Percentiles rank a stretch among this genome's conserved stretches.
phyloP scores from a whole-genome alignment of 2,113 vertebrate genomes.

The Hypomesus transpacificus region DNA sequence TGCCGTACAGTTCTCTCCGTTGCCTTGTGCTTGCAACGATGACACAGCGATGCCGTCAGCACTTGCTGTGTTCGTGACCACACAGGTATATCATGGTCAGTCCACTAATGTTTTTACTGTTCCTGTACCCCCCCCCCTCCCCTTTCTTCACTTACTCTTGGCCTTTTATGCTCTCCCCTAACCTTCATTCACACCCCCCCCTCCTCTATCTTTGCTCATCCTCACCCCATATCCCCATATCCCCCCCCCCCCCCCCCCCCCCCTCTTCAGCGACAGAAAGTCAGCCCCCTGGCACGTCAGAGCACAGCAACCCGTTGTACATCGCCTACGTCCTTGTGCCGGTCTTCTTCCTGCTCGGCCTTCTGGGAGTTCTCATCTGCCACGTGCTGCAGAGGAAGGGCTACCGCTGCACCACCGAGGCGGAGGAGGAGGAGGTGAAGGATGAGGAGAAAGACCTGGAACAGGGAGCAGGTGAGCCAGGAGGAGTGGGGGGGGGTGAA shows the following conservation, averaged over 20 bases:
- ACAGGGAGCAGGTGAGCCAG: slow-evolving; percentile 76
- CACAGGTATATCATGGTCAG: not conserved
- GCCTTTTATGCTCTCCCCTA: not conserved
- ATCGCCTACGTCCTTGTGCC: slow-evolving; percentile 83
- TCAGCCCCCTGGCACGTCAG: not conserved
- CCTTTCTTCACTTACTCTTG: not conserved
- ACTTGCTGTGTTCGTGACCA: not conserved
- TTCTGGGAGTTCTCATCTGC: slow-evolving; percentile 89
- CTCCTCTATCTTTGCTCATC: not conserved
- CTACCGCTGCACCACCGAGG: slow-evolving; percentile 91
- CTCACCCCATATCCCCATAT: not conserved
- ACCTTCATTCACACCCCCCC: too few relatives aligned
- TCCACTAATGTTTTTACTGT: not conserved
- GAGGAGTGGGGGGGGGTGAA: slow-evolving; percentile 36
- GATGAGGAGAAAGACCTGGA: slow-evolving; percentile 71
- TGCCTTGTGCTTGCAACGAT: not conserved
- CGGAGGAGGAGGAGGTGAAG: slow-evolving; percentile 65
- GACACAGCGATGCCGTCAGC: slow-evolving; percentile 1
- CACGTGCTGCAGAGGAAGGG: slow-evolving; percentile 91
- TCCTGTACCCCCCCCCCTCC: not conserved
- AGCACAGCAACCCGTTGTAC: slow-evolving; percentile 51
- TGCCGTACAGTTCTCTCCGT: too few relatives aligned
- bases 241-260: not conserved
- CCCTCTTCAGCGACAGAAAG: slow-evolving; percentile 6
- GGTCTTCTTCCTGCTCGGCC: slow-evolving; percentile 88